Conservation (phyloP, 2,888 invertebrate genomes). For the Tyria jacobaeae region DNA sequence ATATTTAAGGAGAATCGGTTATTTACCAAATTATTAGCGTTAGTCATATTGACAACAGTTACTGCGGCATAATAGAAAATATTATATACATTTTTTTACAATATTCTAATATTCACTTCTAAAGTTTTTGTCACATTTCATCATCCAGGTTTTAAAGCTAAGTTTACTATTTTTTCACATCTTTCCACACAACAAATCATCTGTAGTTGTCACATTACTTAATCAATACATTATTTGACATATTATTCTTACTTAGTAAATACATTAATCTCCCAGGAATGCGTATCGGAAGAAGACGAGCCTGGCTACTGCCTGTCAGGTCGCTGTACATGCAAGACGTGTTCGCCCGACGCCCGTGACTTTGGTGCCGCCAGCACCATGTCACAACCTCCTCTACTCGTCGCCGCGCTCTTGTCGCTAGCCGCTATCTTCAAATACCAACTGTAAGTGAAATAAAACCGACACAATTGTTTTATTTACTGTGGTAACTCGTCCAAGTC, state of each 20-base stretch:
- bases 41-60: neutral
- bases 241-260: neutral
- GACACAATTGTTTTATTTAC: neutral
- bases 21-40: neutral
- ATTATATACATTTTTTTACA: too few species aligned
- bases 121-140: too few species aligned
- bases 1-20: neutral
- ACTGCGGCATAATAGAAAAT: too few species aligned
- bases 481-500: too few species aligned
- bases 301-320: slow-evolving; percentile 79
- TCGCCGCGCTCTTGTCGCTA: slow-evolving; percentile 59
- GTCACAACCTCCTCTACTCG: slow-evolving; percentile 53
- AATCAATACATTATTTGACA: too few species aligned
- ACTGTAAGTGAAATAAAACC: slow-evolving; percentile 32
- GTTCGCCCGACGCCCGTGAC: slow-evolving; percentile 75
- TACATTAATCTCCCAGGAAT: slow-evolving; percentile 65
- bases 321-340: slow-evolving; percentile 80
- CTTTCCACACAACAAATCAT: neutral
- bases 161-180: too few species aligned
- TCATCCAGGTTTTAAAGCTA: too few species aligned
- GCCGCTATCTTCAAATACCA: slow-evolving; percentile 70
- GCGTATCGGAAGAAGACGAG: slow-evolving; percentile 79
- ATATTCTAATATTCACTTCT: too few species aligned
- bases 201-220: neutral
- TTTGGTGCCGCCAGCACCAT: slow-evolving; percentile 69